These are phyloP conservation scores for Alexandromys fortis DNA, from an alignment of 2,113 vertebrate species.

Conservation along the genomic window DNA sequence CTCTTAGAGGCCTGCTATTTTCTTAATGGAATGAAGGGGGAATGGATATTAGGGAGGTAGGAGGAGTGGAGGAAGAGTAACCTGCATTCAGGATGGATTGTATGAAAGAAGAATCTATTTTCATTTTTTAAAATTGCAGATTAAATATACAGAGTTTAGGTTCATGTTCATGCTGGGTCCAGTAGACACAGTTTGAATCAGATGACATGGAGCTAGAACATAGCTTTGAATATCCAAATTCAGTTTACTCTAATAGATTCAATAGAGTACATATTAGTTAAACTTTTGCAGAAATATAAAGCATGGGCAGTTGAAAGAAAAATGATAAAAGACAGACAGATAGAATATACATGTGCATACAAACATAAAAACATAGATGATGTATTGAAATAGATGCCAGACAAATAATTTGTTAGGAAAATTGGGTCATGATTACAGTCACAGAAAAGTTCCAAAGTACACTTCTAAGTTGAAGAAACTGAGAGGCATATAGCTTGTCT, in stretches of 20 bases:
- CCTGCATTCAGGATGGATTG: not conserved
- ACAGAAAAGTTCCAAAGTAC: not conserved
- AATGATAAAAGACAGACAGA: not conserved
- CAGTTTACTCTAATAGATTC: not conserved
- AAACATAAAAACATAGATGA: too few relatives aligned
- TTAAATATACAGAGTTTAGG: not conserved
- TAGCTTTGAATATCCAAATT: not conserved
- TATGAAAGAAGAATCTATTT: not conserved
- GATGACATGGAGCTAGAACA: not conserved
- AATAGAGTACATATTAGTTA: not conserved
- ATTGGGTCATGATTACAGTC: not conserved
- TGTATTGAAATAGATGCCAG: not conserved
- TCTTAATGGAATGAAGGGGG: not conserved
- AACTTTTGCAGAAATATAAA: not conserved
- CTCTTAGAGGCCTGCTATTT: not conserved
- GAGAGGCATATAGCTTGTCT: fast-evolving
- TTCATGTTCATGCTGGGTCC: not conserved
- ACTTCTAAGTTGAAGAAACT: not conserved
- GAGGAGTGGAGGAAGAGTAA: not conserved
- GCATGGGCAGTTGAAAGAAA: not conserved
- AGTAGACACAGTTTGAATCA: not conserved
- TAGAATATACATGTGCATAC: not conserved
- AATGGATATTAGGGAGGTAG: not conserved
- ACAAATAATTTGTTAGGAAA: not conserved
- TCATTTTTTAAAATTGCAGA: not conserved